Conservation (phyloP, 2,113 vertebrate species). For the Phalacrocorax carbo region DNA sequence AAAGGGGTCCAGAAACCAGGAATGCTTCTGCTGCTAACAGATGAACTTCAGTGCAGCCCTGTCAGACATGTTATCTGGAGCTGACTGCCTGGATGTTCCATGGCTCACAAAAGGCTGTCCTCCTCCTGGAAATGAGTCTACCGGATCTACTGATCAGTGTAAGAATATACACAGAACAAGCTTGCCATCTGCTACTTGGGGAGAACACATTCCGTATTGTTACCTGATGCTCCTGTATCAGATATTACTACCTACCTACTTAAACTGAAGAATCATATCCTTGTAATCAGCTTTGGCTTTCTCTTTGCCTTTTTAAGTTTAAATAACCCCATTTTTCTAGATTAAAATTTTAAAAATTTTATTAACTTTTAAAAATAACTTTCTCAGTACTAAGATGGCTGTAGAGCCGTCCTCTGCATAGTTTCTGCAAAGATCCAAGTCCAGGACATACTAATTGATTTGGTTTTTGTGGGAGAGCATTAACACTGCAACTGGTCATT, state of each 20-base stretch:
- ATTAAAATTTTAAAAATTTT: background rate
- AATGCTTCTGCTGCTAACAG: background rate
- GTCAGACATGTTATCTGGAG: background rate
- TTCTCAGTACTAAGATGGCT: background rate
- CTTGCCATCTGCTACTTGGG: background rate
- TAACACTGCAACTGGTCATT: background rate
- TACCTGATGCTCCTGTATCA: background rate
- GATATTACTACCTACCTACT: background rate
- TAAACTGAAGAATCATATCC: background rate
- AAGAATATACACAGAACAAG: background rate
- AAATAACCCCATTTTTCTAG: background rate
- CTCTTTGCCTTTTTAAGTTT: background rate
- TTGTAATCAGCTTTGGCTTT: background rate
- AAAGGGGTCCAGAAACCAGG: background rate
- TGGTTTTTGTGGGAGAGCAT: background rate
- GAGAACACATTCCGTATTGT: rapidly evolving
- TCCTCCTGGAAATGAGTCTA: background rate
- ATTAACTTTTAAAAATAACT: background rate
- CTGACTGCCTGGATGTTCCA: background rate
- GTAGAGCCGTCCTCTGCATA: background rate
- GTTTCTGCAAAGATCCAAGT: background rate
- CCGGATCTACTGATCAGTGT: too few species aligned
- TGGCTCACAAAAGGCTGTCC: background rate
- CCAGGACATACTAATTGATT: background rate
- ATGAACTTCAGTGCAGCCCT: background rate